Conservation (phyloP, 2,888 invertebrate species). For the Lasioglossum oenotherae region DNA sequence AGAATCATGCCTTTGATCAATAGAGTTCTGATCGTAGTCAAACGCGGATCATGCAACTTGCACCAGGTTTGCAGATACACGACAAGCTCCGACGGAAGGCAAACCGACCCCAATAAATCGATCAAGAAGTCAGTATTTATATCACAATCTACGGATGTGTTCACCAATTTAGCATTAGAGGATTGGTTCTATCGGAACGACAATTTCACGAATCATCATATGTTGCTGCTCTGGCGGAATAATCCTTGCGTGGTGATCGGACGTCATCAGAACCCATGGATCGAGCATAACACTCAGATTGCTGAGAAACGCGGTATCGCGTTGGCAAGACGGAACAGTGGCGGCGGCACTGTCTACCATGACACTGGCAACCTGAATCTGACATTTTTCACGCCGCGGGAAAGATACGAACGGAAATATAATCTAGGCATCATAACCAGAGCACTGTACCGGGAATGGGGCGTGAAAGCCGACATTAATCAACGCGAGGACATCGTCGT, state of each 20-base stretch:
- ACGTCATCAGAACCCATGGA: constrained; percentile 98
- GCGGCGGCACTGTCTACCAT: constrained; percentile 98
- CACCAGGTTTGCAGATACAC: constrained; percentile 24
- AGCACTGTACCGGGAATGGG: constrained; percentile 93
- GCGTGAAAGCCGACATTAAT: constrained; percentile 91
- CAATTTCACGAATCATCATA: constrained; percentile 92
- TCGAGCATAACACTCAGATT: constrained; percentile 92
- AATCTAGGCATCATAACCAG: constrained; percentile 95
- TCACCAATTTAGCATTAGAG: constrained; percentile 96
- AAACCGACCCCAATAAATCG: constrained; percentile 82
- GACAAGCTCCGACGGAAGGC: constrained; percentile 37
- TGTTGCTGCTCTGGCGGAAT: constrained; percentile 97
- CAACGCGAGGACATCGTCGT: constrained; percentile 94
- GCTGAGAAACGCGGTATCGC: constrained; percentile 89
- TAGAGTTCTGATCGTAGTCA: constrained; percentile 40
- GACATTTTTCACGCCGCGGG: constrained; percentile 94
- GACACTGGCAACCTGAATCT: constrained; percentile 97
- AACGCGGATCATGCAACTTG: constrained; percentile 15
- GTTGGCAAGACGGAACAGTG: constrained; percentile 96
- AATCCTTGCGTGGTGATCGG: constrained; percentile 98
- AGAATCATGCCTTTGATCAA: constrained; percentile 54
- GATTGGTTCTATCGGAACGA: constrained; percentile 97
- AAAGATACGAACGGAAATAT: constrained; percentile 92
- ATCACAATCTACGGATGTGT: constrained; percentile 96
- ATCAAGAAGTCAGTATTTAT: constrained; percentile 95